These are phyloP conservation scores for Malurus alboscapulatus DNA, from an alignment of 2,113 vertebrate species.

Conservation along the genomic window DNA sequence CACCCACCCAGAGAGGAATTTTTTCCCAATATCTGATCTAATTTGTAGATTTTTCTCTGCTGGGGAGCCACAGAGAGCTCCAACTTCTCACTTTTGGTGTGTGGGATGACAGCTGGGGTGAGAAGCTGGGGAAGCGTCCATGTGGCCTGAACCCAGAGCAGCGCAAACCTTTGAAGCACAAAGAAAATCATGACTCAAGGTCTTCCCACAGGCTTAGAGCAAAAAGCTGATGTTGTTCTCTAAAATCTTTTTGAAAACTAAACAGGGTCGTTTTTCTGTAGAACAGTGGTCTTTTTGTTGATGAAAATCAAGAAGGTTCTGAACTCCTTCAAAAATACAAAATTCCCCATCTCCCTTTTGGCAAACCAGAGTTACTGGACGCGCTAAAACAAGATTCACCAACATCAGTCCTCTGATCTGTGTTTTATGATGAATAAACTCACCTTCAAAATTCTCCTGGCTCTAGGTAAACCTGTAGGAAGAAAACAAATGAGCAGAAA, in stretches of 20 bases:
- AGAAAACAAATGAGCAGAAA: not conserved
- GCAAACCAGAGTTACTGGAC: not conserved
- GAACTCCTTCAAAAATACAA: not conserved
- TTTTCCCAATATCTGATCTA: too few relatives aligned
- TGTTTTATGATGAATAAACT: not conserved
- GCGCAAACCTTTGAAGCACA: not conserved
- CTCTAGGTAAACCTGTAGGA: not conserved
- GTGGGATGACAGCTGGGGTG: not conserved
- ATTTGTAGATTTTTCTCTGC: not conserved
- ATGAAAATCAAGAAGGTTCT: not conserved
- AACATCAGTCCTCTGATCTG: not conserved
- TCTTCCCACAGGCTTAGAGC: not conserved
- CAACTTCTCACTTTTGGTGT: rapidly evolving
- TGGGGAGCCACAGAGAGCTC: not conserved
- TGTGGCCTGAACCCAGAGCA: not conserved
- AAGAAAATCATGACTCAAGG: not conserved
- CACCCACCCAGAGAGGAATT: not conserved
- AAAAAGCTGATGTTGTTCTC: not conserved
- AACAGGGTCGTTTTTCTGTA: not conserved
- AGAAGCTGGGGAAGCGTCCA: not conserved
- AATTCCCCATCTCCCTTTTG: not conserved
- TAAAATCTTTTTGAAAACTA: not conserved
- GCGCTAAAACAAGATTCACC: not conserved
- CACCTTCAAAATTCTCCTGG: not conserved
- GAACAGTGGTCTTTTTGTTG: not conserved